phyloP scores from a whole-genome alignment of 2,888 invertebrate species.

The Coleophora flavipennella region DNA sequence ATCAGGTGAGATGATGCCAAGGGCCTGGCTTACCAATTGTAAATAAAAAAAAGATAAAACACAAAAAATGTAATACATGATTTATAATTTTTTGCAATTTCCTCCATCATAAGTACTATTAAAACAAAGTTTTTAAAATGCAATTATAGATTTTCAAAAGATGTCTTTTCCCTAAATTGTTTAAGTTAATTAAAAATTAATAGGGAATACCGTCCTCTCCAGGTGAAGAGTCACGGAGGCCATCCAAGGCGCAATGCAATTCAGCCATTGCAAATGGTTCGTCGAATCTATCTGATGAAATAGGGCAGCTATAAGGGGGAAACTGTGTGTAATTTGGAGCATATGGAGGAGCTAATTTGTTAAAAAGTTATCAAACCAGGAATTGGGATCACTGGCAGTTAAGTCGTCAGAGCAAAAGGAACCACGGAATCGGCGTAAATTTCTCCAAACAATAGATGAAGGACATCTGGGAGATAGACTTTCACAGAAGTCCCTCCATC shows the following conservation, averaged over 20 bases:
- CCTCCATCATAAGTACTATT: no score
- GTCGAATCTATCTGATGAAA: not conserved
- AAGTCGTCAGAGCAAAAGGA: not conserved
- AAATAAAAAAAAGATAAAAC: no score
- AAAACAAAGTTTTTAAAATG: no score
- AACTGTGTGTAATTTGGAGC: slow-evolving; percentile 1
- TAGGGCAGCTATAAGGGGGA: no score
- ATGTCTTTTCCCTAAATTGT: no score
- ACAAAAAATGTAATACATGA: no score
- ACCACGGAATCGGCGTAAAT: slow-evolving; percentile 4
- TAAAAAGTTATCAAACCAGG: slow-evolving; percentile 1
- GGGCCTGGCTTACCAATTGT: no score
- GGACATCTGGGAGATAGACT: slow-evolving; percentile 6
- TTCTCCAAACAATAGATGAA: slow-evolving; percentile 6
- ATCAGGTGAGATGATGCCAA: no score
- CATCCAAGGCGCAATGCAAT: slow-evolving; percentile 1
- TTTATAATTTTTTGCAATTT: no score
- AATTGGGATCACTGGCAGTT: not conserved
- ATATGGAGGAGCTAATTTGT: slow-evolving; percentile 4
- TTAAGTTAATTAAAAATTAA: slow-evolving; percentile 3
- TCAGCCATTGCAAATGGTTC: slow-evolving; percentile 11
- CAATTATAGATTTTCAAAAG: no score
- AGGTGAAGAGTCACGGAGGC: slow-evolving; percentile 10
- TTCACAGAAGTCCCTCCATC: slow-evolving; percentile 10
- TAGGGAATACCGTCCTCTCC: slow-evolving; percentile 15